phyloP scores from a whole-genome alignment of 2,888 invertebrate genomes.

The Stenoptilia bipunctidactyla region DNA sequence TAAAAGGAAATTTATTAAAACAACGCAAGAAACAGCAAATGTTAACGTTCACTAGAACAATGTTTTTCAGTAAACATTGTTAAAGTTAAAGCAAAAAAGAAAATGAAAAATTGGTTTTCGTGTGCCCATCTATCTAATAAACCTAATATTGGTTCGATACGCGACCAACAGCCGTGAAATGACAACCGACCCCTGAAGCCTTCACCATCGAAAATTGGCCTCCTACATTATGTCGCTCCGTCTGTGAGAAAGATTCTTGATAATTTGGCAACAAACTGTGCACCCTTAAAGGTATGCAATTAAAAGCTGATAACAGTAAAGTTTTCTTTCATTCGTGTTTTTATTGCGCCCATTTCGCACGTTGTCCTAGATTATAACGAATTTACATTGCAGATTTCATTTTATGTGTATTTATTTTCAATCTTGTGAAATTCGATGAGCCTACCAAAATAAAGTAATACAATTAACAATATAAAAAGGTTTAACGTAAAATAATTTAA shows the following conservation, averaged over 20 bases:
- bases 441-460: too few species aligned
- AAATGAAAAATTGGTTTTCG: slow-evolving; percentile 52
- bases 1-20: too few species aligned
- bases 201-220: slow-evolving; percentile 33
- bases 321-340: slow-evolving; percentile 20
- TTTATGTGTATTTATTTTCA: too few species aligned
- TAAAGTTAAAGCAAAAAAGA: slow-evolving; percentile 19
- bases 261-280: slow-evolving; percentile 18
- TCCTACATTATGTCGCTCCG: slow-evolving; percentile 7
- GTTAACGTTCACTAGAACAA: too few species aligned
- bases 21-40: too few species aligned
- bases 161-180: slow-evolving; percentile 66
- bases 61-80: too few species aligned
- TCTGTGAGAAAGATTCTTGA: slow-evolving; percentile 12
- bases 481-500: too few species aligned
- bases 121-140: slow-evolving; percentile 63
- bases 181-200: slow-evolving; percentile 31
- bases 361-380: neutral
- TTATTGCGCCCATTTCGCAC: neutral
- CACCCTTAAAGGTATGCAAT: slow-evolving; percentile 28
- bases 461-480: too few species aligned
- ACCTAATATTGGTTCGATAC: slow-evolving; percentile 67
- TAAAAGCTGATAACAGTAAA: slow-evolving; percentile 36
- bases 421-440: too few species aligned
- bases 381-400: neutral